Evolutionary conservation across 2,888 invertebrate species (phyloP).

Genomic region (Ophraella communa): DNA sequence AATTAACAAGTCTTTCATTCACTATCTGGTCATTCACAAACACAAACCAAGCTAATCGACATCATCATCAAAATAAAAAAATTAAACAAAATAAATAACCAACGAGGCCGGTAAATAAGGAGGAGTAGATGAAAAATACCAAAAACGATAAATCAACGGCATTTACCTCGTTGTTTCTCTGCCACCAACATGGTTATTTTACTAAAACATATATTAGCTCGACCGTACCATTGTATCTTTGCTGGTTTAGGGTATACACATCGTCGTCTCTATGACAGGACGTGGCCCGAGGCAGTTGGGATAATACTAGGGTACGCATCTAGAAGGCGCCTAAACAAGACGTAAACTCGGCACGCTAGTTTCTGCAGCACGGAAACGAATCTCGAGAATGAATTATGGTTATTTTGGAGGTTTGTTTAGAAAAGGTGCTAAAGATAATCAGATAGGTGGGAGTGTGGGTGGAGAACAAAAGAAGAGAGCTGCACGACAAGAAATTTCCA

Average conservation of each 20-base stretch:
- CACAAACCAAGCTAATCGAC: conserved; percentile 17
- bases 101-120: conserved; percentile 32
- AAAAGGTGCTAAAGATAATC: conserved; percentile 30
- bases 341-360: conserved; percentile 48
- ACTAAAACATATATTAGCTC: conserved; percentile 52
- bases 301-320: conserved; percentile 55
- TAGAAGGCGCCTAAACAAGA: conserved; percentile 57
- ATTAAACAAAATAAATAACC: conserved; percentile 13
- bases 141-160: conserved; percentile 43
- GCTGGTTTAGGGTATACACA: conserved; percentile 31
- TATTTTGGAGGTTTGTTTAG: conserved; percentile 31
- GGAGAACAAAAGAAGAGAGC: background rate
- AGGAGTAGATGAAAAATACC: conserved; percentile 41
- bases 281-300: conserved; percentile 46
- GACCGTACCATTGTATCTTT: conserved; percentile 45
- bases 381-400: conserved; percentile 33
- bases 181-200: conserved; percentile 54
- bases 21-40: conserved; percentile 17
- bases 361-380: conserved; percentile 43
- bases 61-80: conserved; percentile 18
- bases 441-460: conserved; percentile 20
- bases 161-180: conserved; percentile 31
- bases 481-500: background rate
- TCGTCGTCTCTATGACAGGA: conserved; percentile 51
- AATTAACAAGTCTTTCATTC: background rate